phyloP scores from a whole-genome alignment of 2,113 vertebrate genomes.

The Oncorhynchus masou region DNA sequence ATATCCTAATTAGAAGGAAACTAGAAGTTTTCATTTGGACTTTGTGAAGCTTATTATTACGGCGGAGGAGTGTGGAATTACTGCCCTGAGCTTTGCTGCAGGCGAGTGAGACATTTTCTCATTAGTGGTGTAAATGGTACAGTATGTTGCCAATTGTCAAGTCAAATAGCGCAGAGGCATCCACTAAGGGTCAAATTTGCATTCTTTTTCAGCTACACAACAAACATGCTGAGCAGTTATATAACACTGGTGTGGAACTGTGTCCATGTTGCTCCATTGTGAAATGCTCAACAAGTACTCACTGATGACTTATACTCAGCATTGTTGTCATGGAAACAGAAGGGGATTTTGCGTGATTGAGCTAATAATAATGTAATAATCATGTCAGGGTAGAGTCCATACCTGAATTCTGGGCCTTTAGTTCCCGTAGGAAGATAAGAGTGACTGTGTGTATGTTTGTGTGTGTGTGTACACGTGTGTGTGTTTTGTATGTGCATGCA shows the following conservation, averaged over 20 bases:
- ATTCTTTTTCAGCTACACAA: constrained; percentile 21
- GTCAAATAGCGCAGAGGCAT: constrained; percentile 40
- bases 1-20: constrained; percentile 58
- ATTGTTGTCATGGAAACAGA: too few relatives aligned
- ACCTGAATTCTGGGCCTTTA: too few relatives aligned
- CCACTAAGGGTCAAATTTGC: constrained; percentile 19
- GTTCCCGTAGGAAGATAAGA: too few relatives aligned
- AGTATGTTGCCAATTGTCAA: constrained; percentile 49
- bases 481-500: background rate
- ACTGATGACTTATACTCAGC: background rate
- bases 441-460: background rate
- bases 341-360: too few relatives aligned
- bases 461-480: background rate
- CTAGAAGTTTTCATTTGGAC: constrained; percentile 35
- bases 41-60: constrained; percentile 47
- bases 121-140: constrained; percentile 59
- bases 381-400: too few relatives aligned
- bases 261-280: background rate
- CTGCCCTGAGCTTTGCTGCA: constrained; percentile 49
- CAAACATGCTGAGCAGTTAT: background rate
- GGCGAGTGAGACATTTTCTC: constrained; percentile 55
- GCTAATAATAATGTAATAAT: too few relatives aligned
- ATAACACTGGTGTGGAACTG: too few relatives aligned
- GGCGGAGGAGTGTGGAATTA: constrained; percentile 25
- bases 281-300: too few relatives aligned